Base-by-base conservation (phyloP, 2,113 vertebrate species). In the Erpornis zantholeuca region DNA sequence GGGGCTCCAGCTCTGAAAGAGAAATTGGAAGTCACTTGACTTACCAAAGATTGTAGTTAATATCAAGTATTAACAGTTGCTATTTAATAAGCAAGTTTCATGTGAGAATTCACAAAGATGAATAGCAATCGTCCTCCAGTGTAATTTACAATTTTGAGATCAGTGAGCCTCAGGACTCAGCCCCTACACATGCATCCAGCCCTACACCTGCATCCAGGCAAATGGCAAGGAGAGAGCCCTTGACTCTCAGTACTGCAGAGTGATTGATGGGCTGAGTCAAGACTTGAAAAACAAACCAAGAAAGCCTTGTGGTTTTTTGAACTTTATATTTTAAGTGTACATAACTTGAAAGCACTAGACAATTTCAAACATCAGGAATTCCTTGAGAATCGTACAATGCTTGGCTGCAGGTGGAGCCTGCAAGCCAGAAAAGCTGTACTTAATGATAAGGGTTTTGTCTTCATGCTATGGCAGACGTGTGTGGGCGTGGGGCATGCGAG, bases 391-490 rank as follows among this genome's bases (percentile, higher is more conserved):
- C 40, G 24, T 72, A 21, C 6, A n/a, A 44, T 2, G 1, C 40
- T 64, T 79, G 31, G 75, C 60, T 80, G 57, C 50, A 80, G 61
- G 36, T 45, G 54, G 57, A 86, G 82, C 36, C 63, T 88, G 40
- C 23, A 54, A 90, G 29, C 59, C 59, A 29, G 79, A 59, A 57
- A 86, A 80, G 36, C 59, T 93, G 90, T 85, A 65, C 66, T 76
- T 72, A 72, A 36, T 60, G 92, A 82, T 90, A 82, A 90, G 85
- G 85, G 75, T 54, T 91, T 94, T 93, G 88, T 66, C 59, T 82
- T 75, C 6, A 4, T 54, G 66, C 45, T 56, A 63, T 2, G 31
- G 81, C 50, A 86, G 20, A 23, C 22, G 2, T 21, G 3, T 42
- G 66, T 90, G 90, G 87, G 78, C 3, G 22, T 72, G 90, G 78